Base-by-base conservation (phyloP, 2,888 invertebrate species). In the Dexiosoma caninum region DNA sequence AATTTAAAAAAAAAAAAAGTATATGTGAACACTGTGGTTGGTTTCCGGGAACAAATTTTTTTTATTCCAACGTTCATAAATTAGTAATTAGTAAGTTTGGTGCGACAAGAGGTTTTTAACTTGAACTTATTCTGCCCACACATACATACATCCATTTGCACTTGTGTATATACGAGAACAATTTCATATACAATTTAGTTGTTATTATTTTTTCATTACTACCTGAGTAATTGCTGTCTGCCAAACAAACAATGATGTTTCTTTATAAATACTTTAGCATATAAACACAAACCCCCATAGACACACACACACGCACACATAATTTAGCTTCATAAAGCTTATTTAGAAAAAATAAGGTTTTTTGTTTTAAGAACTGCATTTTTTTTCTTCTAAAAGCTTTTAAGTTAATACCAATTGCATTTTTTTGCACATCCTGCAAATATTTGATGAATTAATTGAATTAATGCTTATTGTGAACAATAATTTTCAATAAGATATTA, bases 41-140 rank as follows among this genome's bases (percentile, higher is more conserved):
- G 55, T 59, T 74, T 79, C 79, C 74, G 30, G 51, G 40, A 78
- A 78, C 9, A 19, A 32, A 14, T 40, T 16, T 40, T 40, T 37
- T 40, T 35, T 7, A 19, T n/a, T 10, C 14, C 3, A 27, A 27
- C 3, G 21, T 35, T n/a, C 19, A 42, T 21, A 49, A 67, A 12
- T 42, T 30, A 40, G 19, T 30, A 30, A 12, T 12, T 16, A 9
- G 37, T n/a, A 3, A 40, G 37, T 5, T 9, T 53, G 40, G 19
- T n/a, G 40, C n/a, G 19, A n/a, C 19, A 42, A 16, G 10, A 16
- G 30, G 37, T 37, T 37, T n/a, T 12, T 14, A 30, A 12, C 23
- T 46, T 23, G 46, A 19, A 0, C 19, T 19, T n/a, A n/a, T n/a
- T n/a, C n/a, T n/a, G n/a, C n/a, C n/a, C n/a, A n/a, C n/a, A n/a